Evolutionary conservation across 92 coral and sea anemone genomes (phyloP).

Genomic region (Paragorgia papillata): DNA sequence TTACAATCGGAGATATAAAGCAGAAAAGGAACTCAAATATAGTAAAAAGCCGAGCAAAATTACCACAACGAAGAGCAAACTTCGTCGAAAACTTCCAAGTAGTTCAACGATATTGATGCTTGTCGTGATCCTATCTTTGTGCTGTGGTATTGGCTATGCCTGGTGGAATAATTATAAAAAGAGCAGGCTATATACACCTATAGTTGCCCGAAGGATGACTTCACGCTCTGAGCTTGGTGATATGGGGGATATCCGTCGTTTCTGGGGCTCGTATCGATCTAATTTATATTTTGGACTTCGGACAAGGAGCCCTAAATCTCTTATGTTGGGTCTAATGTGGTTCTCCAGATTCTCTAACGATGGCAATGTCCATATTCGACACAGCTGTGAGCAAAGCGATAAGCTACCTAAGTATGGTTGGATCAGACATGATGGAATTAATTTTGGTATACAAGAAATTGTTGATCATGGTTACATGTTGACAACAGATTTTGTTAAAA

Average conservation of each 20-base stretch:
- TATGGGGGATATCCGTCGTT: constrained; percentile 55
- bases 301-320: constrained; percentile 84
- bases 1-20: too few species aligned
- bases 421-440: constrained; percentile 94
- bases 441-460: constrained; percentile 88
- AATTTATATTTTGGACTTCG: constrained; percentile 95
- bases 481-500: constrained; percentile 85
- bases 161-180: constrained; percentile 68
- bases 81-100: constrained; percentile 35
- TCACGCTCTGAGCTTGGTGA: constrained; percentile 66
- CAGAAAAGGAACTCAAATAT: too few species aligned
- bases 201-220: constrained; percentile 73
- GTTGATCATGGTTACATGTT: constrained; percentile 79
- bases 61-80: constrained; percentile 11
- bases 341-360: constrained; percentile 78
- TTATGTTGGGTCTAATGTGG: constrained; percentile 99
- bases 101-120: constrained; percentile 22
- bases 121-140: background rate
- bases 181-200: constrained; percentile 74
- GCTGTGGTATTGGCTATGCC: constrained; percentile 42
- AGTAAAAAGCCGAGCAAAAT: too few species aligned
- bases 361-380: constrained; percentile 84
- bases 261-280: constrained; percentile 97
- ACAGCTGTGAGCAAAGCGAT: constrained; percentile 95
- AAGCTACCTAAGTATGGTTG: constrained; percentile 86